Base-by-base conservation (phyloP, 2,888 invertebrate species). In the Thecophora atra region DNA sequence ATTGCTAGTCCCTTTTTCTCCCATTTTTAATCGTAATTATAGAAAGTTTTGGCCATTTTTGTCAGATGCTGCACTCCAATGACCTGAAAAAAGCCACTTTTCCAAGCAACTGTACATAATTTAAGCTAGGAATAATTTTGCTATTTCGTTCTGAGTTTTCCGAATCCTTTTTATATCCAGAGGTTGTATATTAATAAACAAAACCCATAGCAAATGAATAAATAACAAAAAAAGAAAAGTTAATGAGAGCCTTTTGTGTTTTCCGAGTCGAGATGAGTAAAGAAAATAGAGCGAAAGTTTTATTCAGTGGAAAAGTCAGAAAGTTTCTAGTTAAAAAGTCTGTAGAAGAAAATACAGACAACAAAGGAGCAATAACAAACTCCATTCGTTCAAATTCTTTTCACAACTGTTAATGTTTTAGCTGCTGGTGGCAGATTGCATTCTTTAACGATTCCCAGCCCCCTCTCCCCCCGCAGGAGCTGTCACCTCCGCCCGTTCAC, bases 21-120 rank as follows among this genome's bases (percentile, higher is more conserved):
- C 21, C 11, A n/a, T 37, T 37, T 63, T 63, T 21, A 37, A 2
- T 56, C 44, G 21, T 2, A 30, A 44, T n/a, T 42, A 42, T n/a
- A 30, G n/a, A 44, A 15, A n/a, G 42, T 44, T 19, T 8, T 30
- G 15, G 26, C 17, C 19, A 19, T 37, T 44, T 42, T 19, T 66
- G 66, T 66, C 66, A 51, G 26, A 66, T 66, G n/a, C n/a, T n/a
- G 66, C 66, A 66, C 66, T 21, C 52, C 26, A 51, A 52, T 66
- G 66, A 66, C 66, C 66, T 66, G 66, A 51, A 66, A 66, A 66
- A 44, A 64, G 21, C n/a, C 15, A 30, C 8, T 17, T n/a, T n/a
- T n/a, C 37, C 37, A 37, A 37, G 37, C 37, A 37, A 37, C 11
- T n/a, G n/a, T n/a, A n/a, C 6, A 37, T 1, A 37, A 37, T 37